Base-by-base conservation (phyloP, 2,113 vertebrate genomes). In the Formicarius rufipectus region DNA sequence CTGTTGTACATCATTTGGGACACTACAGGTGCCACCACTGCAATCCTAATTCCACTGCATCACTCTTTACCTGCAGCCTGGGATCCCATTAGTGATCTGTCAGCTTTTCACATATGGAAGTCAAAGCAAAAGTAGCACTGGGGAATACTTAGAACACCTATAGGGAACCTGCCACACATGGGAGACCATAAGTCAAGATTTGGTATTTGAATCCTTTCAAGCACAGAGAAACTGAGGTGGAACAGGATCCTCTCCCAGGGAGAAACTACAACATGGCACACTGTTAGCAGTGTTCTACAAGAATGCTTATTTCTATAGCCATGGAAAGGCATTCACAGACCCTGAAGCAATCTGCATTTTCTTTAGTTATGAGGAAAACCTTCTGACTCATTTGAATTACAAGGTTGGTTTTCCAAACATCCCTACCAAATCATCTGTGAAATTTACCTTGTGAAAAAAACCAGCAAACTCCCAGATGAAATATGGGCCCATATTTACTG, bases 381-480 rank as follows among this genome's bases (percentile, higher is more conserved):
- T 89, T 73, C 66, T 22, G 68, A 79, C 14, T 84, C 64, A 87
- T 93, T 81, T 89, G 52, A 74, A 81, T 74, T 73, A 77, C 47
- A 80, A 62, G 27, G n/a, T 0, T 86, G 39, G n/a, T 84, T 94
- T 87, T 55, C 52, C 47, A 63, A 71, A 81, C 74, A 87, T 81
- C 55, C 45, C 45, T 31, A 50, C 40, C 80, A 72, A 86, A 62
- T 73, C 62, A 79, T 79, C 87, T 39, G 37, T 89, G 79, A 93
- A 86, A 91, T 91, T 67, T 72, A 87, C 84, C 73, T 87, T 81
- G 73, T 50, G 81, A 69, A 91, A 60, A 84, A 58, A 44, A 37
- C 19, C 30, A 42, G 42, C 45, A 77, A 92, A 90, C 80, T 87
- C 68, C 28, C 59, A 81, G 59, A 59, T 89, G 55, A 73, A 52